phyloP scores from a whole-genome alignment of 2,888 invertebrate species.

The Phyto melanocephala region DNA sequence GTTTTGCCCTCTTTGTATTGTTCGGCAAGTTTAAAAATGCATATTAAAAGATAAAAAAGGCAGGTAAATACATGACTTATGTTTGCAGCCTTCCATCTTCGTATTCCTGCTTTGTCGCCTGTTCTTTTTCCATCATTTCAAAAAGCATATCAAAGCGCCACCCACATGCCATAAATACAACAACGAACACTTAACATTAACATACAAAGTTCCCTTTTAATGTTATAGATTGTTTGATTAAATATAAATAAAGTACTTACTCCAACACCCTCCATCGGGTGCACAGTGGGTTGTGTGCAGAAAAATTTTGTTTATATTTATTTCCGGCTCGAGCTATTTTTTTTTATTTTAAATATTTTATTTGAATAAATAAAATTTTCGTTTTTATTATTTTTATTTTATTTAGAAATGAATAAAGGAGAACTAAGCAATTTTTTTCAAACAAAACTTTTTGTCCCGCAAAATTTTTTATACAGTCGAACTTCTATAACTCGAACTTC shows the following conservation, averaged over 20 bases:
- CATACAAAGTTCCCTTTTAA: constrained; percentile 32
- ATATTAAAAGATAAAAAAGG: constrained; percentile 43
- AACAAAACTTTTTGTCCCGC: too few species aligned
- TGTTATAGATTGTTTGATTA: constrained; percentile 28
- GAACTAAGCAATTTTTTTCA: too few species aligned
- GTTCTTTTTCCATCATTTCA: constrained; percentile 31
- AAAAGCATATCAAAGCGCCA: constrained; percentile 64
- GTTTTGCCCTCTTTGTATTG: constrained; percentile 27
- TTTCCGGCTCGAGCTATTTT: too few species aligned
- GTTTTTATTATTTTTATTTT: too few species aligned
- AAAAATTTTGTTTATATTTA: too few species aligned
- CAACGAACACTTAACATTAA: neutral
- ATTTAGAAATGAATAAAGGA: too few species aligned
- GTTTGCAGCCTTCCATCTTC: neutral
- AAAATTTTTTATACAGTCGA: too few species aligned
- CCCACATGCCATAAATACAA: constrained; percentile 57
- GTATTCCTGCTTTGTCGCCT: constrained; percentile 54
- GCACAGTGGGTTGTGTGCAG: neutral
- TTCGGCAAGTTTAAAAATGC: constrained; percentile 34
- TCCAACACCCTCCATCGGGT: constrained; percentile 11
- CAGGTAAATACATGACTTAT: constrained; percentile 60
- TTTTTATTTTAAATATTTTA: too few species aligned
- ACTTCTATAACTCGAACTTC: too few species aligned
- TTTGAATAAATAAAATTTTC: too few species aligned
- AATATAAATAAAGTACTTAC: neutral